These are phyloP conservation scores for Eulemur macaco DNA, from an alignment of 2,113 vertebrate genomes.

Conservation along the genomic window DNA sequence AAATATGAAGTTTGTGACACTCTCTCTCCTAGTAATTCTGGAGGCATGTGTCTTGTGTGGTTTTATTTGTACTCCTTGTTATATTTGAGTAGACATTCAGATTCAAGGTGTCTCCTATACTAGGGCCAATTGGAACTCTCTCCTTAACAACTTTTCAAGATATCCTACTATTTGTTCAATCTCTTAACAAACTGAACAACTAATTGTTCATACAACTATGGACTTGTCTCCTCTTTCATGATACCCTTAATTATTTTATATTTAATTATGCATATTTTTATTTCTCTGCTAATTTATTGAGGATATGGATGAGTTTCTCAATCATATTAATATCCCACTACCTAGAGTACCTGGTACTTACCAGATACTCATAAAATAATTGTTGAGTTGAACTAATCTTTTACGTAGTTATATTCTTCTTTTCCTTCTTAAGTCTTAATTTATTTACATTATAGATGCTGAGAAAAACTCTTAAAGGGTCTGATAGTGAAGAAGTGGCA, in stretches of 20 bases:
- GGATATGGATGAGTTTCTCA: background rate
- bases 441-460: conserved; percentile 72
- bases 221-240: background rate
- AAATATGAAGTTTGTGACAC: background rate
- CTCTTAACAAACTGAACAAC: background rate
- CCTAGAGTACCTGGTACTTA: background rate
- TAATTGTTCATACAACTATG: background rate
- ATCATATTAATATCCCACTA: background rate
- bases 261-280: conserved; percentile 4
- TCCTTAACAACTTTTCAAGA: background rate
- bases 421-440: conserved; percentile 43
- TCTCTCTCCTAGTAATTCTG: background rate
- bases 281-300: background rate
- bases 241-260: background rate
- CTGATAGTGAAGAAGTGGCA: conserved; percentile 32
- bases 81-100: background rate
- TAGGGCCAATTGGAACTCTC: background rate
- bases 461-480: conserved; percentile 54
- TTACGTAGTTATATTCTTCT: background rate
- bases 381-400: background rate
- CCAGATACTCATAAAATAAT: background rate
- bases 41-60: background rate
- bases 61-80: background rate
- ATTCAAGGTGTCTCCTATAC: background rate
- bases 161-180: background rate